phyloP scores from a whole-genome alignment of 1,140 invertebrate species.

The Chelonus insularis region DNA sequence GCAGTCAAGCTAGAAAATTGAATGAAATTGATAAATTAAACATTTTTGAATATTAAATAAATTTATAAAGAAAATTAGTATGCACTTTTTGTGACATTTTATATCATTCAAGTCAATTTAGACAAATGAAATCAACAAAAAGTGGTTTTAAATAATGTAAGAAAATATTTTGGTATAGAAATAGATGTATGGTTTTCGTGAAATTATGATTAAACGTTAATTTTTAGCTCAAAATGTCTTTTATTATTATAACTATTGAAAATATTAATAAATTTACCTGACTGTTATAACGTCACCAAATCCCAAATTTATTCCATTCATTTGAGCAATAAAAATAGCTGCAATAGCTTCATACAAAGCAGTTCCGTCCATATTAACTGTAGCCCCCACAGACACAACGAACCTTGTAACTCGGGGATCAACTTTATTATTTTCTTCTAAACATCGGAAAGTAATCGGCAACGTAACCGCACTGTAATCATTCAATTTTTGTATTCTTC shows the following conservation, averaged over 20 bases:
- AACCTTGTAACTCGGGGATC: conserved; percentile 74
- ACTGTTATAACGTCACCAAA: conserved; percentile 65
- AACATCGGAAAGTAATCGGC: conserved; percentile 74
- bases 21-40: too few relatives aligned
- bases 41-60: too few relatives aligned
- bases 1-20: conserved; percentile 64
- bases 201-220: too few relatives aligned
- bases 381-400: conserved; percentile 69
- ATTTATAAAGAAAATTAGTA: too few relatives aligned
- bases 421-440: conserved; percentile 75
- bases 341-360: conserved; percentile 74
- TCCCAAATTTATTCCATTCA: conserved; percentile 66
- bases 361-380: conserved; percentile 75
- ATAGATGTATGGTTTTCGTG: too few relatives aligned
- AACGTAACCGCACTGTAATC: conserved; percentile 70
- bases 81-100: too few relatives aligned
- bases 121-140: too few relatives aligned
- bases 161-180: too few relatives aligned
- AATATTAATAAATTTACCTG: conserved; percentile 51
- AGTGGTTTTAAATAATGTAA: too few relatives aligned
- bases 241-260: background rate
- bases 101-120: background rate
- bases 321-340: conserved; percentile 74
- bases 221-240: too few relatives aligned
- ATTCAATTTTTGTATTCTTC: conserved; percentile 2